Conservation (phyloP, 2,888 invertebrate genomes). For the Baccha elongata region DNA sequence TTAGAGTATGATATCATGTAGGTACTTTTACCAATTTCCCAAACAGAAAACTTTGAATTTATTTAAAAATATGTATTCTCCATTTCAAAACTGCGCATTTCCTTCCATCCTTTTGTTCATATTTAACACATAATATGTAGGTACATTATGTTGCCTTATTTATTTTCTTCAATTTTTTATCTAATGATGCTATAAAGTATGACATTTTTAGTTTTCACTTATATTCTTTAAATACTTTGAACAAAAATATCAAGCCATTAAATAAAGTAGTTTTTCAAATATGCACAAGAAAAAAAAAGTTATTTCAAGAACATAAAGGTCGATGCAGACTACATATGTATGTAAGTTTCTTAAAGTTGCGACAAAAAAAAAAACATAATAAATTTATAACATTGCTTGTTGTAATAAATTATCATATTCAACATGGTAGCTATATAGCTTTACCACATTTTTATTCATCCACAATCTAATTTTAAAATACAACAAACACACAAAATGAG, state of each 20-base stretch:
- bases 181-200: too few species aligned
- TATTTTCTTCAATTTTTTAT: too few species aligned
- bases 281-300: neutral
- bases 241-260: neutral
- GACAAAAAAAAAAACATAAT: slow-evolving; percentile 54
- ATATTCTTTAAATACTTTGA: neutral
- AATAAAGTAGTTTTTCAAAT: neutral
- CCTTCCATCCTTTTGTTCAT: too few species aligned
- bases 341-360: slow-evolving; percentile 27
- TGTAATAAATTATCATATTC: slow-evolving; percentile 64
- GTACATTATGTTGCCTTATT: too few species aligned
- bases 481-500: slow-evolving; percentile 70
- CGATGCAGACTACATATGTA: slow-evolving; percentile 23
- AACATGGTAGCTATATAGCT: slow-evolving; percentile 36
- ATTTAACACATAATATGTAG: too few species aligned
- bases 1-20: too few species aligned
- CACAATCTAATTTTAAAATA: slow-evolving; percentile 70
- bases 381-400: slow-evolving; percentile 52
- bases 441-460: slow-evolving; percentile 48
- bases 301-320: slow-evolving; percentile 55
- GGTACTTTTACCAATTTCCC: too few species aligned
- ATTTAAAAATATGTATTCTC: too few species aligned
- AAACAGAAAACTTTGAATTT: too few species aligned
- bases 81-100: too few species aligned
- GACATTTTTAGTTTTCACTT: too few species aligned